Evolutionary conservation across 2,797 vertebrate genomes (phyloP), one percentile per base, ranked within the genome.

Genomic region (Pseudotriccus pelzelni): DNA sequence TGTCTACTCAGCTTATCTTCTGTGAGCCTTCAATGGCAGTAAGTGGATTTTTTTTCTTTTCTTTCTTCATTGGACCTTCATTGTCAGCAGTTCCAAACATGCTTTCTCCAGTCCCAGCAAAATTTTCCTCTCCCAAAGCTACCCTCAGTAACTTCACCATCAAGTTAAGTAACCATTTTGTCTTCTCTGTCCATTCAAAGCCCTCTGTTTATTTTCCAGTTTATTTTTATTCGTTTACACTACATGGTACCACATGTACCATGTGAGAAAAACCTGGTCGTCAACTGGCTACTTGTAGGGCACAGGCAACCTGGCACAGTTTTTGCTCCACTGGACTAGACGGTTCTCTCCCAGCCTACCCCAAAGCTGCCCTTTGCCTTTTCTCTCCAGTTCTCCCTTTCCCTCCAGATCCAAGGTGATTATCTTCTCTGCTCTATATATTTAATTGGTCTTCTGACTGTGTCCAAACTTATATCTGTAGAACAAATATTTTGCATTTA

Each of bases 401-500:
- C 32, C 52, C 7, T 80, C 15, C 44, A 49, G 32, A 56, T 60
- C 34, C 44, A 15, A 64, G 49, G 19, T 43, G 41, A 46, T 46
- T 77, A 5, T 46, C 22, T 73, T 74, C 21, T 72, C 7, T 66
- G 24, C 25, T 56, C 15, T 50, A 20, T 8, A 13, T 19, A n/a
- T 59, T 87, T 83, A 63, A 27, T 12, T 55, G 22, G 14, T 90
- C 49, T 85, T 58, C 44, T 73, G 56, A 52, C 28, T 53, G 17
- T n/a, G 24, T 83, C 34, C 56, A 63, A 34, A 63, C 9, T n/a
- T 60, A 37, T 36, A 58, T 58, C 41, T 53, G 3, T 22, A 67
- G 69, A 76, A 39, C 6, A 0, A 52, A 22, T 44, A 58, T 5
- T 24, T 25, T 0, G 0, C 22, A 7, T 46, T 83, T 89, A 55